phyloP scores from a whole-genome alignment of 1,140 invertebrate species.

The Zaprionus kolodkinae region DNA sequence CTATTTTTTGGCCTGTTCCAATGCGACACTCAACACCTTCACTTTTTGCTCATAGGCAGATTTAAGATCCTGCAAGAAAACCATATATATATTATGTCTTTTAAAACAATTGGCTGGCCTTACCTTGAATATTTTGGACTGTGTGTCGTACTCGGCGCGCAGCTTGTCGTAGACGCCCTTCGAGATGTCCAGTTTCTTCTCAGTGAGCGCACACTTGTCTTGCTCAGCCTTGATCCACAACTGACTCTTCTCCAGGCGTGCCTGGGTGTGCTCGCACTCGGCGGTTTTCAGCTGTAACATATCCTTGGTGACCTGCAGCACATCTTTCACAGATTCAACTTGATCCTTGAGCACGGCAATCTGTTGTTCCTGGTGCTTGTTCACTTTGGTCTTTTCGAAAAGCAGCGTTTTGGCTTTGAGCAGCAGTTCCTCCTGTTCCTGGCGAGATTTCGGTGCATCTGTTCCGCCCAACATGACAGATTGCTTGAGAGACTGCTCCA shows the following conservation, averaged over 20 bases:
- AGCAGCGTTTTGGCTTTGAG: conserved; percentile 88
- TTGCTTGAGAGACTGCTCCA: conserved; percentile 78
- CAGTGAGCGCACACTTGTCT: conserved; percentile 88
- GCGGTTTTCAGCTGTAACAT: conserved; percentile 90
- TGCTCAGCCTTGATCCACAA: conserved; percentile 88
- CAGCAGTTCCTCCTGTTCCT: conserved; percentile 85
- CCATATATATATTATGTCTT: not conserved
- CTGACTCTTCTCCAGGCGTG: conserved; percentile 89
- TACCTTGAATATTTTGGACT: conserved; percentile 89
- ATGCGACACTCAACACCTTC: conserved; percentile 64
- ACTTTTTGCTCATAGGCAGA: conserved; percentile 78
- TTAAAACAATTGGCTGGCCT: not conserved
- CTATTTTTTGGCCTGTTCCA: conserved; percentile 78
- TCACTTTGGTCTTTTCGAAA: conserved; percentile 89
- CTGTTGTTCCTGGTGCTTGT: conserved; percentile 90
- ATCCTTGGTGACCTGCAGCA: conserved; percentile 90
- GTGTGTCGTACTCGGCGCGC: conserved; percentile 90
- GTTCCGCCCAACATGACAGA: conserved; percentile 76
- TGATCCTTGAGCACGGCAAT: conserved; percentile 89
- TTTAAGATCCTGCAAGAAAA: conserved; percentile 65
- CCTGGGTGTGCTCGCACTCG: conserved; percentile 90
- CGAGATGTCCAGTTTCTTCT: conserved; percentile 89
- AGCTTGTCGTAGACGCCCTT: conserved; percentile 89
- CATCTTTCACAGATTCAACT: conserved; percentile 90
- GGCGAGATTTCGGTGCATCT: conserved; percentile 81